Evolutionary conservation across 2,797 vertebrate genomes (phyloP).

Genomic region (Oreonectes daqikongensis): DNA sequence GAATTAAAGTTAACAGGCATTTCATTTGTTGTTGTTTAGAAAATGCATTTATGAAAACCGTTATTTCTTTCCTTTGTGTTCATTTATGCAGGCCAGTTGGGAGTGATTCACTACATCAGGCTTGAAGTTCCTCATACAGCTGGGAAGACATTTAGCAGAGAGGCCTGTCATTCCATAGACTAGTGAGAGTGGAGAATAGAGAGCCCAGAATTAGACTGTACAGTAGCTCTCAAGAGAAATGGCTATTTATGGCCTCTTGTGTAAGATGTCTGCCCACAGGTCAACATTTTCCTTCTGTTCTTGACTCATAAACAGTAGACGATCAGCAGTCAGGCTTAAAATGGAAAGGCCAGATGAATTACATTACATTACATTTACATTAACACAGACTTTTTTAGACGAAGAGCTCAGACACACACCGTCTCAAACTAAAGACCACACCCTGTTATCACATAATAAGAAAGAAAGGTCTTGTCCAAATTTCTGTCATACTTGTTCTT

Average conservation of each 20-base stretch:
- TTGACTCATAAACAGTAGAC: constrained; percentile 45
- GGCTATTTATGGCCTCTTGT: constrained; percentile 53
- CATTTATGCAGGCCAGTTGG: constrained; percentile 16
- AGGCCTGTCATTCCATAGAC: constrained; percentile 22
- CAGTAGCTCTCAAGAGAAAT: constrained; percentile 38
- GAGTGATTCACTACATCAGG: constrained; percentile 38
- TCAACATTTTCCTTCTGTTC: constrained; percentile 54
- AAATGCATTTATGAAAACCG: neutral
- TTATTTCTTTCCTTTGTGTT: neutral
- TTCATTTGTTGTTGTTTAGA: neutral
- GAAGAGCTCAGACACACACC: neutral
- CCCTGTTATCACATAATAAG: neutral
- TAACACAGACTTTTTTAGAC: neutral
- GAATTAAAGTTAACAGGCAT: neutral
- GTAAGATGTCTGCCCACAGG: constrained; percentile 54
- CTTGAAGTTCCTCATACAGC: constrained; percentile 27
- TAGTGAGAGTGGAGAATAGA: constrained; percentile 22
- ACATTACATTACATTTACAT: too few relatives aligned
- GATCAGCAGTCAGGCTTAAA: constrained; percentile 16
- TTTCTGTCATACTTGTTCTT: constrained; percentile 28
- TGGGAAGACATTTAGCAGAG: constrained; percentile 39
- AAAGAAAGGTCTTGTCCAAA: neutral
- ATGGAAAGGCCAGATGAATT: constrained; percentile 16
- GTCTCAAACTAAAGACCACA: constrained; percentile 11
- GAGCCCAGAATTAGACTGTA: constrained; percentile 29